phyloP scores from a whole-genome alignment of 2,113 vertebrate genomes.

The Tamias sibiricus region DNA sequence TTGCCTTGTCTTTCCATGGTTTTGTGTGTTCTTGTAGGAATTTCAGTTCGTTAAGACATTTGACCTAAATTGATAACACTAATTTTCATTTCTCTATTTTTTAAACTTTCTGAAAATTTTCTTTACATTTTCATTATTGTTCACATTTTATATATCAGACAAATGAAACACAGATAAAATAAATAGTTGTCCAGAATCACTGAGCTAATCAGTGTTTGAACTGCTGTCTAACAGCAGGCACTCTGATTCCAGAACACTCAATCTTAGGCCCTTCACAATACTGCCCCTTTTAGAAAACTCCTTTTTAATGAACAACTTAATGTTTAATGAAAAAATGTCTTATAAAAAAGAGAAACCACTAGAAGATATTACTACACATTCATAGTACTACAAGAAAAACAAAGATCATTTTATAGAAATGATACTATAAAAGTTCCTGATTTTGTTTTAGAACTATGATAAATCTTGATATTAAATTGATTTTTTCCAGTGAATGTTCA shows the following conservation, averaged over 20 bases:
- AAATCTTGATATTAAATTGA: not conserved
- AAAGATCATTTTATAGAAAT: not conserved
- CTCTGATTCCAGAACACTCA: not conserved
- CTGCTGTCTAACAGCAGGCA: not conserved
- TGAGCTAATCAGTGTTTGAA: not conserved
- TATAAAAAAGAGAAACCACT: not conserved
- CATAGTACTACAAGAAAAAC: not conserved
- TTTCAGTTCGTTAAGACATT: not conserved
- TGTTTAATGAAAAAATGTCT: not conserved
- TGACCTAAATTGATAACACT: not conserved
- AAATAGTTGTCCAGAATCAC: not conserved
- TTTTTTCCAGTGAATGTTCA: slow-evolving; percentile 13
- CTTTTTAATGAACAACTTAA: not conserved
- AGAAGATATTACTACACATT: not conserved
- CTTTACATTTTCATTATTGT: not conserved
- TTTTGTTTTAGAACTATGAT: not conserved
- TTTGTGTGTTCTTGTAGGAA: slow-evolving; percentile 11
- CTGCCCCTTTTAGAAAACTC: not conserved
- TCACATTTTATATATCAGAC: not conserved
- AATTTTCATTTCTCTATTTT: not conserved
- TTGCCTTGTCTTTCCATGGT: not conserved
- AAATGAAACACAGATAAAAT: not conserved
- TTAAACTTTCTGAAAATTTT: not conserved
- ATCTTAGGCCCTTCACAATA: not conserved
- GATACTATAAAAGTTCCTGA: not conserved